Percentiles rank a stretch among this genome's conserved stretches.
Conservation (phyloP, 2,888 invertebrate genomes). For the Gortyna flavago region DNA sequence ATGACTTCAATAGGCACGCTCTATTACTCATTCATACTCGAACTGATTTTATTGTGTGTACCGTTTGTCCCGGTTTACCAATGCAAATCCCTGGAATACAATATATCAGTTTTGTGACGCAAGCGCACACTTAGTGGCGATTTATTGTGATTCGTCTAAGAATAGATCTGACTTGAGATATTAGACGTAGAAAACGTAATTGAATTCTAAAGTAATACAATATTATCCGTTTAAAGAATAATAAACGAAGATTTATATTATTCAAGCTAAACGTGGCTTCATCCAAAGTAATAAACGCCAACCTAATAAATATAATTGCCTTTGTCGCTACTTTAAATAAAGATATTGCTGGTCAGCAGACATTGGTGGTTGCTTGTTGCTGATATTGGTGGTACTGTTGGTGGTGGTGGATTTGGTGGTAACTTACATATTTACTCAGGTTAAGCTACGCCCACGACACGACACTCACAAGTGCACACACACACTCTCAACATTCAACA, state of each 20-base stretch:
- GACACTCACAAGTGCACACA: no score
- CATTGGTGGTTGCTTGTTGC: no score
- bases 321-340: neutral
- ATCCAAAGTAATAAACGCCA: neutral
- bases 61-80: conserved; percentile 55
- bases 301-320: neutral
- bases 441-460: no score
- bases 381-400: no score
- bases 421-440: no score
- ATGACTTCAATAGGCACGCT: conserved; percentile 5
- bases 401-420: no score
- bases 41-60: conserved; percentile 33
- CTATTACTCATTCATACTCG: conserved; percentile 35
- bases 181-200: conserved; percentile 14
- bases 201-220: neutral
- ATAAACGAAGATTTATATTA: neutral
- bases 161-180: conserved; percentile 46
- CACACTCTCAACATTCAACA: no score
- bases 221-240: neutral
- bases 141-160: conserved; percentile 52
- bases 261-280: neutral
- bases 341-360: neutral
- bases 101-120: conserved; percentile 65
- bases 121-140: conserved; percentile 54
- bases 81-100: conserved; percentile 63